Base-by-base conservation (phyloP, 2,797 vertebrate species). In the Pangasius sanitwongsei region DNA sequence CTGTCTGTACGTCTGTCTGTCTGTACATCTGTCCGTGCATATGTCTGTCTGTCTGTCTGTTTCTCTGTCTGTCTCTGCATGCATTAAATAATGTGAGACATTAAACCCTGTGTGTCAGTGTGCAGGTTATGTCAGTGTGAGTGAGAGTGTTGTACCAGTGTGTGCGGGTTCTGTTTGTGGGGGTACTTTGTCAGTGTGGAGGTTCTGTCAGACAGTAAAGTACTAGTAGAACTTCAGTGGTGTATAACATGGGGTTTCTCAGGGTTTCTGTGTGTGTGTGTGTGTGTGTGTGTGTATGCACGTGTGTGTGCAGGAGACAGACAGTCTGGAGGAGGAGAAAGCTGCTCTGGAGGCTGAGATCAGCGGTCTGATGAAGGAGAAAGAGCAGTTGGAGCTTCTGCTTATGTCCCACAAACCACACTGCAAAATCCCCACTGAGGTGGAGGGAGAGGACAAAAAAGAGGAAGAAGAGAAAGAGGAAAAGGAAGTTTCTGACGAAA, bases 341-440 rank as follows among this genome's bases (percentile, higher is more conserved):
- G 97, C 96, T 0, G 92, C 93, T 7, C 94, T 99, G 91, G 97
- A 99, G 95, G 94, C 95, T 0, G 98, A 99, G 95, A 98, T 99
- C n/a, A 96, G 96, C 1, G 96, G 96, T 90, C 95, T 99, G 91
- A 95, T 99, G 92, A 99, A 98, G 92, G 98, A 99, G 94, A 99
- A 98, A 92, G 98, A 98, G 91, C 97, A 97, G n/a, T 96, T 99
- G 18, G 97, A 99, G 94, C 97, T 98, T 78, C 96, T 98, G 91
- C 94, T 99, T 87, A 96, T 96, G 2, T 96, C 97, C 23, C 98
- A 99, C 92, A 94, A 95, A 55, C 97, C 97, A 0, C 95, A 96
- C 87, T 99, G 98, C 95, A 98, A 98, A 93, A 95, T 97, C 83
- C 94, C 96, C 7, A 80, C 63, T 20, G 85, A 87, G 80, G 84